Percentiles rank a stretch among this genome's conserved stretches.
Evolutionary conservation across 1,140 invertebrate genomes (phyloP).

Genomic region (Papilio glaucus): DNA sequence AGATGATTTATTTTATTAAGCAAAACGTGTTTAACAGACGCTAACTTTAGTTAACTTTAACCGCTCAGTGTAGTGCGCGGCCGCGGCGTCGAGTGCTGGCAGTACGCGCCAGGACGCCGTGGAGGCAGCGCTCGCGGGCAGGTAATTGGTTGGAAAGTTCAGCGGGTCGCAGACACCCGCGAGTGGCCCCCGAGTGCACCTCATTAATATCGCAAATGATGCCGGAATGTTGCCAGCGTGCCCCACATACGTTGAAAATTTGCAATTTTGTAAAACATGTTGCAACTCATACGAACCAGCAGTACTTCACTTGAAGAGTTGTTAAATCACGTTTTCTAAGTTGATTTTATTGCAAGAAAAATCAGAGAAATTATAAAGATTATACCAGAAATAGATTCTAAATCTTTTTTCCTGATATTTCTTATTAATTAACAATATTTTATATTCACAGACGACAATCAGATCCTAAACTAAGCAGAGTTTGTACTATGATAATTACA

Average conservation of each 20-base stretch:
- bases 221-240: not conserved
- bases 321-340: not conserved
- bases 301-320: not conserved
- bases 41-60: no score
- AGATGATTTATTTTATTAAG: no score
- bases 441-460: no score
- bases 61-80: not conserved
- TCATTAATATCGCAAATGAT: slow-evolving; percentile 31
- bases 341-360: no score
- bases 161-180: slow-evolving; percentile 30
- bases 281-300: not conserved
- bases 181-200: slow-evolving; percentile 17
- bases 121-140: slow-evolving; percentile 41
- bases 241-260: slow-evolving; percentile 9
- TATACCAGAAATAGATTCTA: no score
- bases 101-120: slow-evolving; percentile 19
- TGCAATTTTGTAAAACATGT: not conserved
- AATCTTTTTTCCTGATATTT: no score
- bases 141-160: slow-evolving; percentile 57
- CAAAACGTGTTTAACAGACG: no score
- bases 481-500: no score
- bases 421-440: no score
- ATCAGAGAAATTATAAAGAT: no score
- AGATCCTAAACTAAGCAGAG: no score
- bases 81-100: slow-evolving; percentile 33